phyloP scores from a whole-genome alignment of 2,888 invertebrate species.

The Drosophila meridiana region DNA sequence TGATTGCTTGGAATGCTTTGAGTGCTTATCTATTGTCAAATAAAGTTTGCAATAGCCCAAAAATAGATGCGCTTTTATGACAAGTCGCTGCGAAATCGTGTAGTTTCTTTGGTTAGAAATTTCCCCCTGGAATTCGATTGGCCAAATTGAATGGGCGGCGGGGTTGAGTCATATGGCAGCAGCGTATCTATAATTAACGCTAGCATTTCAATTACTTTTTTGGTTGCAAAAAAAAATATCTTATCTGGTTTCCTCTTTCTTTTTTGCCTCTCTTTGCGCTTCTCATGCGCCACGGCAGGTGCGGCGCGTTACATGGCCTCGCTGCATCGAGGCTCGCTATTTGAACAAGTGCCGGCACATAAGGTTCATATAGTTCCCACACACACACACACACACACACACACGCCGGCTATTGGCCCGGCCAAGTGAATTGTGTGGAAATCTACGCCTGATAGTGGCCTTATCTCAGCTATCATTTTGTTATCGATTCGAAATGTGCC shows the following conservation, averaged over 20 bases:
- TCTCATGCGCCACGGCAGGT: conserved; percentile 37
- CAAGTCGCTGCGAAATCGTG: conserved; percentile 10
- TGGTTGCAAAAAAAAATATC: conserved; percentile 42
- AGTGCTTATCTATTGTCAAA: conserved; percentile 25
- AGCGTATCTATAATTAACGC: conserved; percentile 55
- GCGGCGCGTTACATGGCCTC: conserved; percentile 43
- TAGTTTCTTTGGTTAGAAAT: conserved; percentile 9
- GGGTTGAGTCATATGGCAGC: conserved; percentile 34
- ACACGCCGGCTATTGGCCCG: conserved; percentile 13
- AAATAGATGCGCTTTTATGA: conserved; percentile 45
- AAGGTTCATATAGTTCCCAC: conserved; percentile 9
- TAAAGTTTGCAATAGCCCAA: conserved; percentile 15
- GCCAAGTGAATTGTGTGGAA: conserved; percentile 37
- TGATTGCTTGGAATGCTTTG: conserved; percentile 21
- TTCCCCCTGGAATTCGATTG: conserved; percentile 25
- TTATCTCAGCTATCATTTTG: conserved; percentile 66
- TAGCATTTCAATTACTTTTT: conserved; percentile 59
- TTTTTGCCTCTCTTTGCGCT: conserved; percentile 6
- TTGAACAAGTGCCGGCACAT: conserved; percentile 16
- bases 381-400: background rate
- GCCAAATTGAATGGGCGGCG: conserved; percentile 22
- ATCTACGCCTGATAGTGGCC: conserved; percentile 58
- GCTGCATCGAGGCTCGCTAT: conserved; percentile 28
- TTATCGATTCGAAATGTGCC: conserved; percentile 54
- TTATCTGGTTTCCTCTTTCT: conserved; percentile 60